Base-by-base conservation (phyloP, 2,113 vertebrate genomes). In the Hippoglossus stenolepis region DNA sequence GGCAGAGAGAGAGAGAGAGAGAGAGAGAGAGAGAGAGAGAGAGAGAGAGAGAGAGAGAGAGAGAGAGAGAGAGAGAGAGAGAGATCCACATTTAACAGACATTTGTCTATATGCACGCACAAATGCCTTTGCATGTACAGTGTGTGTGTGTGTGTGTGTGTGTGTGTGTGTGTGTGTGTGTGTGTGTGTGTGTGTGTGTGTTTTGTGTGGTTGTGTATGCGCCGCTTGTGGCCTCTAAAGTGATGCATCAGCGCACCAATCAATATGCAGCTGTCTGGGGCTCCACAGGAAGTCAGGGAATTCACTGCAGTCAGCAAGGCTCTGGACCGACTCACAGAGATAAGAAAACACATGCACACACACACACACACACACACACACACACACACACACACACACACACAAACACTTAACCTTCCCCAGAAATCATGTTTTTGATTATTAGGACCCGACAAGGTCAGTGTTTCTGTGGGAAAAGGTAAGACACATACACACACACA, bases 261-360 rank as follows among this genome's bases (percentile, higher is more conserved):
- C 87, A 28, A 93, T 93, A 86, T 21, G 63, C 82, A 85, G 85
- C 87, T 87, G 89, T 85, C 77, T 65, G 40, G 31, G 15, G 59
- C 75, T 72, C 73, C 60, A 80, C 87, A 92, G 90, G 91, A 93
- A 89, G 85, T 86, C 49, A 63, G 78, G 70, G 71, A 91, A 91
- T 90, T 73, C n/a, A 78, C 82, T 35, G 49, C 78, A 86, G 88
- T 90, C 86, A 91, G 86, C 85, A 70, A 49, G 71, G 65, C 80
- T 79, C 65, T 81, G 73, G 54, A 86, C 61, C 74, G 78, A 67
- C 64, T 54, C 53, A 60, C 66, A 10, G 64, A 89, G 79, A 88
- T 80, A 59, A 82, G 60, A 75, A 80, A 56, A 58, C 38, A 63
- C 20, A 57, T 54, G 59, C 54, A 70, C 28, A 54, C 51, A 67